Base-by-base conservation (phyloP, 2,113 vertebrate genomes). In the Crotalus helleri region DNA sequence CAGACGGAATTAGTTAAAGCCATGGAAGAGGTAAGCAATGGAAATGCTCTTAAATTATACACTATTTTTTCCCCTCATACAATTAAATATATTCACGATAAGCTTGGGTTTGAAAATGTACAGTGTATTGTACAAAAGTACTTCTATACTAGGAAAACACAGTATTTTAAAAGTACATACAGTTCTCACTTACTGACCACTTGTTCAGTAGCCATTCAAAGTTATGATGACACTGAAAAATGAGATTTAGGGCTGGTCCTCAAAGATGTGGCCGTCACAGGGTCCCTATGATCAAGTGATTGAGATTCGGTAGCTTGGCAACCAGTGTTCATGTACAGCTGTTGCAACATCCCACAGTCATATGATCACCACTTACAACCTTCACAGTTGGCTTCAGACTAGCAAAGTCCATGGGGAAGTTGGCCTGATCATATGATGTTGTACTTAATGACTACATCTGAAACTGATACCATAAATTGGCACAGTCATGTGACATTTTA, bases 1-100 rank as follows among this genome's bases (percentile, higher is more conserved):
- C 96, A 96, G 29, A 97, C 97, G 61, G 98, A 98, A 87, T 95
- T 99, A 23, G 93, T 98, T 26, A 98, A 99, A 97, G 98, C 51
- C 92, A 98, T 99, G 98, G 95, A 98, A 54, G 98, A 99, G 98
- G 99, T 99, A 97, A 96, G 88, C 21, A 94, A 58, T 8, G 61
- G 87, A 61, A 19, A 17, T 44, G 86, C 2, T 74, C 3, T 44
- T 87, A 24, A 44, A 69, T 33, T 49, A 33, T 46, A 6, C 15
- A 3, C 90, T 44, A 19, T 91, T 58, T 39, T 24, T 19, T 6
- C 13, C 39, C 33, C 19, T 12, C 21, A 1, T 53, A 54, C 21
- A 51, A 6, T 55, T 39, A 24, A 55, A 29, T 24, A 49, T 21
- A 23, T 29, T 53, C 29, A 10, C 13, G 4, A 46, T 49, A 44